Evolutionary conservation across 2,888 invertebrate genomes (phyloP).

Genomic region (Steinernema hermaphroditum): DNA sequence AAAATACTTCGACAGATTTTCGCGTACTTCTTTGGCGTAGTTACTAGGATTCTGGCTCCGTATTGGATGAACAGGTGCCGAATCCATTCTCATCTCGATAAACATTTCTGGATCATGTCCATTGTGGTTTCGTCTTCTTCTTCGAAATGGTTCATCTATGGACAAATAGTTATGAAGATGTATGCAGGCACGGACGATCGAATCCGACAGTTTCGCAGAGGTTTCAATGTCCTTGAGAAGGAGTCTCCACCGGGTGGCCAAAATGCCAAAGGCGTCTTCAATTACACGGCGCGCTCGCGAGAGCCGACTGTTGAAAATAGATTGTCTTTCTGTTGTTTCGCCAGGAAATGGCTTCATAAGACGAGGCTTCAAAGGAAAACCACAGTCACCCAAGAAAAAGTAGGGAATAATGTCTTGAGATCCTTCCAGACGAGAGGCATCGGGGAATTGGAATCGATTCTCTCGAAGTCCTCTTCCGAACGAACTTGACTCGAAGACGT

Average conservation of each 20-base stretch:
- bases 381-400: too few relatives aligned
- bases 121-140: background rate
- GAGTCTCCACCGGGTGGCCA: background rate
- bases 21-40: background rate
- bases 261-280: background rate
- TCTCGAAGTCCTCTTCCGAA: background rate
- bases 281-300: background rate
- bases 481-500: background rate
- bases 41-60: background rate
- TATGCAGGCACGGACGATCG: background rate
- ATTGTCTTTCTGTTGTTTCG: too few relatives aligned
- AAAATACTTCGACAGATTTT: background rate
- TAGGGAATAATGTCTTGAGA: too few relatives aligned
- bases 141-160: background rate
- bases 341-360: too few relatives aligned
- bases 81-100: background rate
- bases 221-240: background rate
- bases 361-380: too few relatives aligned
- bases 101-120: background rate
- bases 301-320: too few relatives aligned
- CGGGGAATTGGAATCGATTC: background rate
- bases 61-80: too few relatives aligned
- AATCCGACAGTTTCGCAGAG: background rate
- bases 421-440: background rate
- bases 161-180: background rate